Conservation (phyloP, 2,888 invertebrate species). For the Gonocerus acuteangulatus region DNA sequence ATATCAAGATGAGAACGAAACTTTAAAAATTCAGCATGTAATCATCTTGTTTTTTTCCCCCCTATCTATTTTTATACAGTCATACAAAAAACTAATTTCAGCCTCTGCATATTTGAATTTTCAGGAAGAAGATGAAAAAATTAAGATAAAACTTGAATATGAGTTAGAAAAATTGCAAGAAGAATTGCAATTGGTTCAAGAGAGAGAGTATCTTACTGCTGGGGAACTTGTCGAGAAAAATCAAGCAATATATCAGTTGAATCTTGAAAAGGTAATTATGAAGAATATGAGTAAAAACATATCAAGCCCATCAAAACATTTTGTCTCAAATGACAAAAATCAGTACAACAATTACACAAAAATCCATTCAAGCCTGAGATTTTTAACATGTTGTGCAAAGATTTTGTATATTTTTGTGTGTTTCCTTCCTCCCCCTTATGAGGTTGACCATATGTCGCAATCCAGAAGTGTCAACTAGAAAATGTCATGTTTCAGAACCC, state of each 20-base stretch:
- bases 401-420: too few species aligned
- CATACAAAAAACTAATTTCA: neutral
- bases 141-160: neutral
- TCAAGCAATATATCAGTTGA: neutral
- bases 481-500: too few species aligned
- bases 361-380: too few species aligned
- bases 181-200: neutral
- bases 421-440: too few species aligned
- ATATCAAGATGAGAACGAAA: slow-evolving; percentile 5
- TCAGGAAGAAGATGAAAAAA: slow-evolving; percentile 5
- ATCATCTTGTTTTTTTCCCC: neutral
- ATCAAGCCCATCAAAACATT: too few species aligned
- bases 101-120: too few species aligned
- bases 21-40: slow-evolving; percentile 9
- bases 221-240: neutral
- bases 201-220: neutral
- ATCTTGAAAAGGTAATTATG: slow-evolving; percentile 5
- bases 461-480: too few species aligned
- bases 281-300: too few species aligned
- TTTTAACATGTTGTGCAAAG: too few species aligned
- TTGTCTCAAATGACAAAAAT: too few species aligned
- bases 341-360: too few species aligned
- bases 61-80: neutral
- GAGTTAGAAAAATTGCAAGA: neutral
- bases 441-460: too few species aligned